Conservation (phyloP, 2,113 vertebrate genomes). For the Ondatra zibethicus region DNA sequence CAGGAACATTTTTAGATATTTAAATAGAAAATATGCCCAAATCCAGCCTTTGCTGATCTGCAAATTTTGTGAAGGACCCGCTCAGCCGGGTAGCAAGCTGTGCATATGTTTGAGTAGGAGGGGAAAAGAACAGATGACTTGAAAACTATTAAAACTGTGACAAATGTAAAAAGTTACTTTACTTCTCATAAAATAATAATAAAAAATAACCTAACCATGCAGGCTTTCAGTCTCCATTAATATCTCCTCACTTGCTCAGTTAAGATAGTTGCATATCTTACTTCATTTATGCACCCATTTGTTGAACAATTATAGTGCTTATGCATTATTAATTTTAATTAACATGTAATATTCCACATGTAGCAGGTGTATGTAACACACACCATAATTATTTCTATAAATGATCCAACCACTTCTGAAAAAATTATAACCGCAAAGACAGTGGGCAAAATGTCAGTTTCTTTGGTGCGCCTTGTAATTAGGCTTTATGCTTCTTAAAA, state of each 20-base stretch:
- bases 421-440: slow-evolving; percentile 23
- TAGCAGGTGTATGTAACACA: background rate
- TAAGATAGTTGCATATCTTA: slow-evolving; percentile 28
- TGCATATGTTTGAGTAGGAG: slow-evolving; percentile 75
- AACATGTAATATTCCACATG: background rate
- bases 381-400: slow-evolving; percentile 40
- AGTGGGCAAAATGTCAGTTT: background rate
- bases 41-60: slow-evolving; percentile 60
- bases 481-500: slow-evolving; percentile 41
- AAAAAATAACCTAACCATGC: background rate
- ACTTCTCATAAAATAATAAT: slow-evolving; percentile 44
- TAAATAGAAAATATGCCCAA: slow-evolving; percentile 65
- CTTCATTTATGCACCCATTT: background rate
- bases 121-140: slow-evolving; percentile 64
- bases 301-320: background rate
- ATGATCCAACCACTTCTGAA: slow-evolving; percentile 16
- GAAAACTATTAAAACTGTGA: slow-evolving; percentile 64
- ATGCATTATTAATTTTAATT: background rate
- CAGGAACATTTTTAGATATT: slow-evolving; percentile 62
- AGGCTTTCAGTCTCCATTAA: slow-evolving; percentile 37
- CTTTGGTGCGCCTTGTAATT: slow-evolving; percentile 24
- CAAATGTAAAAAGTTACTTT: slow-evolving; percentile 63
- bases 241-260: background rate
- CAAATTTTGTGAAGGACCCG: slow-evolving; percentile 53
- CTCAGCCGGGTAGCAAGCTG: slow-evolving; percentile 48